Percentiles rank a stretch among this genome's conserved stretches.
Evolutionary conservation across 2,888 invertebrate genomes (phyloP).

Genomic region (Chironomus riparius): DNA sequence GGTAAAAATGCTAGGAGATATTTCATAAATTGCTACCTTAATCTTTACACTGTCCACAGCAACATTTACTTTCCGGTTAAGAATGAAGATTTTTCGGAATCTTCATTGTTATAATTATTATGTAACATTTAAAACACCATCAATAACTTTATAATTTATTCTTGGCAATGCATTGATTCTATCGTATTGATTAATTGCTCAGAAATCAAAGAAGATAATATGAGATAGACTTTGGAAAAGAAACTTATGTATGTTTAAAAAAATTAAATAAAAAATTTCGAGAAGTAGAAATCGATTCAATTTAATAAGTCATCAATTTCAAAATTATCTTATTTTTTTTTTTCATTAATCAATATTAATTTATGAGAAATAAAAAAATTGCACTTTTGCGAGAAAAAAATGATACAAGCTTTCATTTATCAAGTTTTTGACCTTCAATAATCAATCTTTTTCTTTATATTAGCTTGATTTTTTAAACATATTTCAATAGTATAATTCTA

Average conservation of each 20-base stretch:
- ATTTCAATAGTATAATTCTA: no score
- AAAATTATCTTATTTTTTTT: no score
- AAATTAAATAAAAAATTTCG: neutral
- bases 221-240: neutral
- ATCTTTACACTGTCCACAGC: constrained; percentile 34
- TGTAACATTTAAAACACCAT: no score
- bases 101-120: no score
- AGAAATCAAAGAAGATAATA: neutral
- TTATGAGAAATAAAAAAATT: no score
- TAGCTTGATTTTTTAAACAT: no score
- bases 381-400: no score
- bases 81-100: neutral
- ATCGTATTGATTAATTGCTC: neutral
- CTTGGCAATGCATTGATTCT: neutral
- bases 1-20: neutral
- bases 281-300: neutral
- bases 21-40: neutral
- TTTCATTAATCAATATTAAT: no score
- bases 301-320: neutral
- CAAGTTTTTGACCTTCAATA: no score
- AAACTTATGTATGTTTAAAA: neutral
- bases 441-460: no score
- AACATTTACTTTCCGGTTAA: constrained; percentile 29
- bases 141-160: no score
- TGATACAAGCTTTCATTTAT: no score